phyloP scores from a whole-genome alignment of 37 sponge, comb jelly and placozoan genomes.

The Theonella swinhoei region DNA sequence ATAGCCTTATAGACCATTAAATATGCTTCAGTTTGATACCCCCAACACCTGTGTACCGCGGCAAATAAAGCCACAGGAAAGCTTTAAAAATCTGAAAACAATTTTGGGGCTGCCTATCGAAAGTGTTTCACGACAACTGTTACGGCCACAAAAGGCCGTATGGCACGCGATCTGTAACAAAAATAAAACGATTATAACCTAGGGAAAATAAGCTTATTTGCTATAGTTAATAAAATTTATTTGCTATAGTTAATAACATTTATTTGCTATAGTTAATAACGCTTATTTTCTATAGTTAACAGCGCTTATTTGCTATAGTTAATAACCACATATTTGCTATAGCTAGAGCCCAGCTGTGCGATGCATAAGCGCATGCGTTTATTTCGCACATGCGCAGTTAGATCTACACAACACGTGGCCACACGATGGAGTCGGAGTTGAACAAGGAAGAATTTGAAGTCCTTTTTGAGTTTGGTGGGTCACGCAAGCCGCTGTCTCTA shows the following conservation, averaged over 20 bases:
- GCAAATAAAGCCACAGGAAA: too few relatives aligned
- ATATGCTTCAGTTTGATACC: too few relatives aligned
- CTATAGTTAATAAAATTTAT: too few relatives aligned
- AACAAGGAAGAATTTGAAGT: background rate
- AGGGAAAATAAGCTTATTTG: background rate
- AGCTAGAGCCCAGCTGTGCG: background rate
- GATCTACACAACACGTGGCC: background rate
- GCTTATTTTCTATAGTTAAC: background rate
- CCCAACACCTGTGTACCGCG: too few relatives aligned
- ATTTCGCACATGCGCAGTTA: background rate
- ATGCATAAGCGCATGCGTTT: background rate
- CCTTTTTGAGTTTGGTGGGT: background rate
- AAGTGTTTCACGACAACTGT: too few relatives aligned
- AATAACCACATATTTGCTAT: background rate
- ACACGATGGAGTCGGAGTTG: background rate
- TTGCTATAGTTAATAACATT: too few relatives aligned
- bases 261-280: too few relatives aligned
- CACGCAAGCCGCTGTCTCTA: background rate
- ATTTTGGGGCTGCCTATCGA: too few relatives aligned
- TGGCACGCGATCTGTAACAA: slow-evolving; percentile 15
- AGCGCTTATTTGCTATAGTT: background rate
- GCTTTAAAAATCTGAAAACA: too few relatives aligned
- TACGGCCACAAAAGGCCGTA: too few relatives aligned
- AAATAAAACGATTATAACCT: background rate
- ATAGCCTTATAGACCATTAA: too few relatives aligned